Conservation (phyloP, 2,888 invertebrate genomes). For the Aplocera efformata region DNA sequence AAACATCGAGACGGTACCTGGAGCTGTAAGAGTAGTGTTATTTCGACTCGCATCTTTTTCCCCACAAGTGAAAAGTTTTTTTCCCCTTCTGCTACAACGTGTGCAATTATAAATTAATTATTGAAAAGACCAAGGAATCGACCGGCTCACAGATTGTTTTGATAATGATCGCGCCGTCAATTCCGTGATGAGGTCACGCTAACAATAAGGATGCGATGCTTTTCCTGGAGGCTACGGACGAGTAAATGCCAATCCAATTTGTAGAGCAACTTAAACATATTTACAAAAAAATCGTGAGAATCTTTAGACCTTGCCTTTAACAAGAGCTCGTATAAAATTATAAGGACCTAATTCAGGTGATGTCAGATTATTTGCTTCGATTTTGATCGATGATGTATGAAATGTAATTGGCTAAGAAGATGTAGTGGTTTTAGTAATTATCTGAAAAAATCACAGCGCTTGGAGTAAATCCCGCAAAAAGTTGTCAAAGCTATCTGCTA, state of each 20-base stretch:
- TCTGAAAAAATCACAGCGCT: too few relatives aligned
- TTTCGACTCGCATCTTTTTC: too few relatives aligned
- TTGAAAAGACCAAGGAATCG: constrained; percentile 12
- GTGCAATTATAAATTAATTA: too few relatives aligned
- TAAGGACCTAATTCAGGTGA: background rate
- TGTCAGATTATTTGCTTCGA: constrained; percentile 1
- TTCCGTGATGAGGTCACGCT: constrained; percentile 58
- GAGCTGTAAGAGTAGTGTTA: too few relatives aligned
- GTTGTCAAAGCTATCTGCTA: too few relatives aligned
- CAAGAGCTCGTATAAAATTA: too few relatives aligned
- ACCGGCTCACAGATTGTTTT: constrained; percentile 41
- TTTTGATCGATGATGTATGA: constrained; percentile 11
- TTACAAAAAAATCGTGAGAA: constrained; percentile 18
- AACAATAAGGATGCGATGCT: constrained; percentile 52
- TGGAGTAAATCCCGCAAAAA: too few relatives aligned
- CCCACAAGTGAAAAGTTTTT: too few relatives aligned
- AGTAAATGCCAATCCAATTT: constrained; percentile 28
- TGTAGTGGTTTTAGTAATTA: too few relatives aligned
- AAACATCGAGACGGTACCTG: too few relatives aligned
- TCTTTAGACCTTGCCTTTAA: constrained; percentile 12
- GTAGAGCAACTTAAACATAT: constrained; percentile 10
- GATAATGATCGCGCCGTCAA: constrained; percentile 52
- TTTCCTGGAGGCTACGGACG: constrained; percentile 34
- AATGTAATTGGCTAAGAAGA: too few relatives aligned
- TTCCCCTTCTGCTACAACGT: too few relatives aligned